These are phyloP conservation scores for Symphodus melops DNA, from an alignment of 2,113 vertebrate genomes.

Conservation along the genomic window DNA sequence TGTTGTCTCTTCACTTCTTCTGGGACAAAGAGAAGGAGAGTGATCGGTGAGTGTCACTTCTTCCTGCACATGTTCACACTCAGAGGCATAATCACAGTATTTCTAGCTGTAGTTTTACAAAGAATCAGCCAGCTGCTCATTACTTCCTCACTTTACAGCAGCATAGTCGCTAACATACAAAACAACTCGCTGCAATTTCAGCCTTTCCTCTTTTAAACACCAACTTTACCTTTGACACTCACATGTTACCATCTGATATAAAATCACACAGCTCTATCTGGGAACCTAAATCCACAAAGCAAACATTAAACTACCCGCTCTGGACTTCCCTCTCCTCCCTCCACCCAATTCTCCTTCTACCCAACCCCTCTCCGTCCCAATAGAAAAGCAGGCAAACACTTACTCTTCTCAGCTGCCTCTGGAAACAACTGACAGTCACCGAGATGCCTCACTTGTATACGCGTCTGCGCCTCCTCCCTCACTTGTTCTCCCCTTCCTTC, in stretches of 20 bases:
- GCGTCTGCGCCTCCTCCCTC: conserved; percentile 41
- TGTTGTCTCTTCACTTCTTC: conserved; percentile 66
- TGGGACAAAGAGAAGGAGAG: conserved; percentile 50
- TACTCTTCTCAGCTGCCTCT: conserved; percentile 67
- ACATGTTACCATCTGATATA: neutral
- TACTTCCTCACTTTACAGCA: conserved; percentile 42
- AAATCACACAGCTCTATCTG: conserved; percentile 16
- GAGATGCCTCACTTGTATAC: conserved; percentile 20
- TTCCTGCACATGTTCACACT: conserved; percentile 45
- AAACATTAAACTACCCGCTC: conserved; percentile 5
- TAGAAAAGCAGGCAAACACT: conserved; percentile 61
- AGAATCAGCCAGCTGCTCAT: neutral
- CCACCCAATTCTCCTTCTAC: conserved; percentile 9
- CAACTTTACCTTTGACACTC: neutral
- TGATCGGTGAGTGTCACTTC: conserved; percentile 27
- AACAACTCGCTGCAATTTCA: neutral
- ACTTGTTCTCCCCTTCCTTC: conserved; percentile 78
- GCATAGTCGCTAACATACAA: neutral
- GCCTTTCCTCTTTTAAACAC: conserved; percentile 5
- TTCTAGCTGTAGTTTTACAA: neutral
- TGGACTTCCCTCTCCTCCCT: conserved; percentile 31
- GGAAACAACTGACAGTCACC: conserved; percentile 64
- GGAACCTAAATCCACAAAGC: conserved; percentile 26
- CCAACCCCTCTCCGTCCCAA: conserved; percentile 7
- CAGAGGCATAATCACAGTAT: neutral